Evolutionary conservation across 1,140 invertebrate species (phyloP), one percentile per base, ranked within the genome.

Genomic region (Drosophila kurseongensis): DNA sequence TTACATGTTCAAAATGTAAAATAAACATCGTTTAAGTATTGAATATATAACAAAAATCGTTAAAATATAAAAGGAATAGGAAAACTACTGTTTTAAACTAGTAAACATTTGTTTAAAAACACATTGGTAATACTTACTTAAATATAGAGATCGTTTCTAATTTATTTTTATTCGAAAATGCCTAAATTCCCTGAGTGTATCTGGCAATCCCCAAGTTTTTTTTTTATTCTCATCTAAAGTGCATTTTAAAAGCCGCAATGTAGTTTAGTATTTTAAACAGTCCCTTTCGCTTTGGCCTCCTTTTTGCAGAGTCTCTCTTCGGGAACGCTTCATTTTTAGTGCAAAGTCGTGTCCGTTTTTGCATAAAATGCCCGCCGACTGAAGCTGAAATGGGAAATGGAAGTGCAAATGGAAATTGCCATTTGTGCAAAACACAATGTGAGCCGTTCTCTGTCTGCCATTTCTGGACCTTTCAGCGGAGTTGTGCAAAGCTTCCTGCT

Each of bases 311-410:
- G 9, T 40, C 23, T 36, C 18, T 50, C 48, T 8, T 35, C n/a
- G 41, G 51, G 16, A 41, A 45, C 14, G 55, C 35, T 50, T 40
- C 8, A 27, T 45, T 44, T 71, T 81, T 86, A 88, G 82, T 86
- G 82, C 83, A 88, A 82, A 88, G 51, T 79, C 78, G 78, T 88
- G 83, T 89, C 62, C 79, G 76, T 77, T 56, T 89, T 88, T 75
- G 83, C 84, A 88, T 88, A 89, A 69, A 83, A 76, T 73, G 61
- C 47, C 44, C 27, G 29, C 36, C 41, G 42, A 40, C 60, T 56
- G 3, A 35, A 55, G 32, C 47, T 14, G 18, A 32, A 61, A 73
- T 73, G 56, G 48, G 47, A 66, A 65, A 63, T 75, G 58, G 54
- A 48, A 73, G 66, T 74, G 63, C 36, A 47, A 72, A 72, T 72